Percentiles rank a stretch among this genome's conserved stretches.
Conservation (phyloP, 2,888 invertebrate species). For the Fragum whitleyi region DNA sequence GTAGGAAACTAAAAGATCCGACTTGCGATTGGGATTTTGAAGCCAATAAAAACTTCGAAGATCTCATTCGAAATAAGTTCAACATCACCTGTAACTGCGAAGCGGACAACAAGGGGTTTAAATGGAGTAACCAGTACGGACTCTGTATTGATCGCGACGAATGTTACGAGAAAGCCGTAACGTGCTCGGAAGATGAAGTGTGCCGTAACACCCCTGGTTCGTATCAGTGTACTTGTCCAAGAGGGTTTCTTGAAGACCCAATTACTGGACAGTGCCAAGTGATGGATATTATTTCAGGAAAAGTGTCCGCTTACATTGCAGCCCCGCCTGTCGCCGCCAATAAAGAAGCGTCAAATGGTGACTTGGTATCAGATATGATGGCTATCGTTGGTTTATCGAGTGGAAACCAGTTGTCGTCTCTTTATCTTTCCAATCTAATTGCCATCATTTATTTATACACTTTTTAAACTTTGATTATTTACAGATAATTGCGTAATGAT, state of each 20-base stretch:
- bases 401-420: background rate
- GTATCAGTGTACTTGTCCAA: slow-evolving; percentile 71
- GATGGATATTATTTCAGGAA: slow-evolving; percentile 6
- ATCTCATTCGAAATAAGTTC: slow-evolving; percentile 75
- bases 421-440: background rate
- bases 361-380: slow-evolving; percentile 9
- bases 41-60: slow-evolving; percentile 72
- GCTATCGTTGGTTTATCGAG: slow-evolving; percentile 8
- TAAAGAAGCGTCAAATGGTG: background rate
- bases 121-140: slow-evolving; percentile 70
- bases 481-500: too few relatives aligned
- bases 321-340: background rate
- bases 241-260: slow-evolving; percentile 62
- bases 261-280: slow-evolving; percentile 59
- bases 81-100: slow-evolving; percentile 77
- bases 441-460: too few relatives aligned
- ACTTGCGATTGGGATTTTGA: slow-evolving; percentile 57
- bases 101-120: slow-evolving; percentile 65
- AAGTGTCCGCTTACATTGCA: background rate
- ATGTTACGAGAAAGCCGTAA: slow-evolving; percentile 59
- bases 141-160: slow-evolving; percentile 78
- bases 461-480: too few relatives aligned
- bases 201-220: slow-evolving; percentile 73
- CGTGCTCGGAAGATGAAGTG: slow-evolving; percentile 59
- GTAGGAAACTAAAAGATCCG: slow-evolving; percentile 58